Conservation (phyloP, 1,140 invertebrate genomes). For the Hyles vespertilio region DNA sequence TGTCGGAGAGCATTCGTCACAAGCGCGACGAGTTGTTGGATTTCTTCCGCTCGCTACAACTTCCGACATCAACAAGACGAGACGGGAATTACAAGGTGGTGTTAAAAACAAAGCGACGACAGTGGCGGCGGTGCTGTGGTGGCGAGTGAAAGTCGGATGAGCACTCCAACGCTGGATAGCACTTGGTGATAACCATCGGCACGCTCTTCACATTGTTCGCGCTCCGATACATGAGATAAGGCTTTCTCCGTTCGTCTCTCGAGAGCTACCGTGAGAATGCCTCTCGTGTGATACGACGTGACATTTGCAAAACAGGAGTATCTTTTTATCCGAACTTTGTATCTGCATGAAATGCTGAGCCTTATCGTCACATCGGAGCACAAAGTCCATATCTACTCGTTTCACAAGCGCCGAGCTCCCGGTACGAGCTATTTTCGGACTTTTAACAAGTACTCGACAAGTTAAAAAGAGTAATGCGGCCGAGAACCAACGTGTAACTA, state of each 20-base stretch:
- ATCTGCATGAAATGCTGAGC: constrained; percentile 21
- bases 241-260: constrained; percentile 55
- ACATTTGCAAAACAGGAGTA: constrained; percentile 47
- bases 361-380: constrained; percentile 12
- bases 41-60: constrained; percentile 18
- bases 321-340: constrained; percentile 23
- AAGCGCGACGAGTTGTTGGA: constrained; percentile 10
- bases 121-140: constrained; percentile 9
- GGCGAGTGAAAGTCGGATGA: constrained; percentile 57
- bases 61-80: constrained; percentile 39
- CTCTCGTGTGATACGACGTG: constrained; percentile 35
- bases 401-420: neutral
- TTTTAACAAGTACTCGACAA: neutral
- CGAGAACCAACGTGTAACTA: neutral
- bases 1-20: constrained; percentile 10
- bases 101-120: constrained; percentile 32
- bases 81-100: constrained; percentile 35
- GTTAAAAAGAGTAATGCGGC: neutral
- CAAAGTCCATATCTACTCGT: neutral
- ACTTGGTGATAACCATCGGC: constrained; percentile 55
- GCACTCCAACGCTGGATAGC: constrained; percentile 46
- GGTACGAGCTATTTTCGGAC: neutral
- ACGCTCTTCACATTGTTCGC: constrained; percentile 64
- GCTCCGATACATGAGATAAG: constrained; percentile 61
- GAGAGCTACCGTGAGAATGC: constrained; percentile 60